These are phyloP conservation scores for Nomia melanderi DNA, from an alignment of 1,140 invertebrate genomes.

Conservation along the genomic window DNA sequence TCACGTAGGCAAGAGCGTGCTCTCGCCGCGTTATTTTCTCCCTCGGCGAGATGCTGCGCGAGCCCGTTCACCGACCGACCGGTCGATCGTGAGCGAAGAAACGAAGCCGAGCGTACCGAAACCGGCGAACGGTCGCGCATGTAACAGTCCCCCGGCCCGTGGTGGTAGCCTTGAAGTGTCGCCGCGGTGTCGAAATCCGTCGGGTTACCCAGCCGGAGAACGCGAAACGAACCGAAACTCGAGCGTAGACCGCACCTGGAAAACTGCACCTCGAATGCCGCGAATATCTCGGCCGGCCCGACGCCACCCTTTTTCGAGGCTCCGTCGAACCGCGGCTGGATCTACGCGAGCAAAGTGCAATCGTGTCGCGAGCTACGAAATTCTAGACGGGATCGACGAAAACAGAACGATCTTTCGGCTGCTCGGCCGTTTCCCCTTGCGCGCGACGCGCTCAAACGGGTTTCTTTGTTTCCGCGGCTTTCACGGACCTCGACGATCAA, in stretches of 20 bases:
- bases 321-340: background rate
- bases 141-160: slow-evolving; percentile 15
- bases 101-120: background rate
- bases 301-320: background rate
- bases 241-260: background rate
- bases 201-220: background rate
- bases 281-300: background rate
- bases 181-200: slow-evolving; percentile 24
- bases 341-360: background rate
- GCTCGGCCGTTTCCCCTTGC: background rate
- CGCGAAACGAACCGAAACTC: background rate
- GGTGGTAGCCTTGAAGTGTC: slow-evolving; percentile 38
- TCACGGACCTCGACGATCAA: background rate
- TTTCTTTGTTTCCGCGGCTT: background rate
- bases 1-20: slow-evolving; percentile 41
- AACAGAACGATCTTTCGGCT: background rate
- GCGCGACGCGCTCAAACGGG: background rate
- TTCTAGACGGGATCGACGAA: background rate
- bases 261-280: background rate
- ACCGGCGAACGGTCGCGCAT: background rate
- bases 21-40: background rate
- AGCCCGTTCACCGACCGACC: background rate
- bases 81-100: background rate
- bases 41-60: background rate
- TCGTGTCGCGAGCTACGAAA: background rate